Conservation (phyloP, 2,113 vertebrate genomes). For the Carassius auratus region DNA sequence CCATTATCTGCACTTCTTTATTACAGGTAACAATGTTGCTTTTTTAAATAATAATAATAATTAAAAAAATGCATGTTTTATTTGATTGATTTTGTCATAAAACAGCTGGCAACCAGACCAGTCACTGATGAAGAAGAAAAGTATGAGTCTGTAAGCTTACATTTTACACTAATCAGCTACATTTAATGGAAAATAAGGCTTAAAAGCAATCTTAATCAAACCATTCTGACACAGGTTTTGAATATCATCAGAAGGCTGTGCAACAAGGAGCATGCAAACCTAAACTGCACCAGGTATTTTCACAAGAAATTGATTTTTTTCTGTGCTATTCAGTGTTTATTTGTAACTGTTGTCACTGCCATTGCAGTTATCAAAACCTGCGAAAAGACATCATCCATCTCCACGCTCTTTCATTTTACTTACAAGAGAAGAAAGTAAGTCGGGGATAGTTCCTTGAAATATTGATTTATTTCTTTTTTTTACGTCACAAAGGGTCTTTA, state of each 20-base stretch:
- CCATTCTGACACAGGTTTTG: conserved; percentile 63
- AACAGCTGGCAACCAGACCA: conserved; percentile 61
- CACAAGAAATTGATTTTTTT: conserved; percentile 6
- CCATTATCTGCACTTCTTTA: conserved; percentile 67
- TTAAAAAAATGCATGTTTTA: background rate
- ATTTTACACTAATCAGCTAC: background rate
- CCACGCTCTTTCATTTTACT: conserved; percentile 70
- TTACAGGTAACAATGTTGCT: conserved; percentile 64
- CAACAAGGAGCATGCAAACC: conserved; percentile 70
- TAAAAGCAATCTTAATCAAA: background rate
- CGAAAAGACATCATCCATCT: conserved; percentile 65
- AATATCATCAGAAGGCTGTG: conserved; percentile 68
- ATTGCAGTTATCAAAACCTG: conserved; percentile 63
- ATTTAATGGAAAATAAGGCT: background rate
- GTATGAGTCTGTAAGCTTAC: conserved; percentile 68
- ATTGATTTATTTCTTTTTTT: background rate
- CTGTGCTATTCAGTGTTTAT: background rate
- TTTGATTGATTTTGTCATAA: conserved; percentile 34
- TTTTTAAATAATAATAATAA: background rate
- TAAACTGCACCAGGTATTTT: conserved; percentile 70
- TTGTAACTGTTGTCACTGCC: background rate
- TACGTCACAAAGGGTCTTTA: background rate
- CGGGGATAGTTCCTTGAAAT: background rate
- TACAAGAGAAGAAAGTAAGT: conserved; percentile 73
- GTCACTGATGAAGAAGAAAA: conserved; percentile 71